Evolutionary conservation across 2,888 invertebrate genomes (phyloP).

Genomic region (Chirona hameri): DNA sequence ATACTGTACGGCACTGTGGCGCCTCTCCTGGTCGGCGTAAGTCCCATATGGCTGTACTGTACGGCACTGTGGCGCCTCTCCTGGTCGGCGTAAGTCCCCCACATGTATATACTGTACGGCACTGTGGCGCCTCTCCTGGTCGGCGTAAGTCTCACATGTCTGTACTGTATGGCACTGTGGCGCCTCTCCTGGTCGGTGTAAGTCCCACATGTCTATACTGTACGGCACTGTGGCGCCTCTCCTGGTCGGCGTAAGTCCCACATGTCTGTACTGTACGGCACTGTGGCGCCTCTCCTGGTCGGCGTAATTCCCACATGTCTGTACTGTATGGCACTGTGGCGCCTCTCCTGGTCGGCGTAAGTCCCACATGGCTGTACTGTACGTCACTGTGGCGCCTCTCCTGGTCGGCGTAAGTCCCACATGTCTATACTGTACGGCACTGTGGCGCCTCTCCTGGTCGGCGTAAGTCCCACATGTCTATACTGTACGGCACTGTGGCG

Average conservation of each 20-base stretch:
- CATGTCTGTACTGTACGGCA: constrained; percentile 59
- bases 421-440: constrained; percentile 58
- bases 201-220: neutral
- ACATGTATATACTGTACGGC: no score
- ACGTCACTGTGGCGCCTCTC: no score
- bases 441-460: neutral
- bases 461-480: neutral
- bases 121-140: no score
- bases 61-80: constrained; percentile 44
- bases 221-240: no score
- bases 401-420: no score
- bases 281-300: neutral
- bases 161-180: constrained; percentile 54
- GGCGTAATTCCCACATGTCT: neutral
- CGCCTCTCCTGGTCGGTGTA: neutral
- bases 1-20: no score
- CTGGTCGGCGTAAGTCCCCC: neutral
- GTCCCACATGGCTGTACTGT: no score
- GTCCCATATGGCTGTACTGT: constrained; percentile 60
- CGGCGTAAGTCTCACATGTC: constrained; percentile 56
- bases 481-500: no score
- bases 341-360: no score
- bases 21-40: no score
- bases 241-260: no score
- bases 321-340: no score